Percentiles rank a stretch among this genome's conserved stretches.
Conservation (phyloP, 1,140 invertebrate genomes). For the Eriosoma lanigerum region DNA sequence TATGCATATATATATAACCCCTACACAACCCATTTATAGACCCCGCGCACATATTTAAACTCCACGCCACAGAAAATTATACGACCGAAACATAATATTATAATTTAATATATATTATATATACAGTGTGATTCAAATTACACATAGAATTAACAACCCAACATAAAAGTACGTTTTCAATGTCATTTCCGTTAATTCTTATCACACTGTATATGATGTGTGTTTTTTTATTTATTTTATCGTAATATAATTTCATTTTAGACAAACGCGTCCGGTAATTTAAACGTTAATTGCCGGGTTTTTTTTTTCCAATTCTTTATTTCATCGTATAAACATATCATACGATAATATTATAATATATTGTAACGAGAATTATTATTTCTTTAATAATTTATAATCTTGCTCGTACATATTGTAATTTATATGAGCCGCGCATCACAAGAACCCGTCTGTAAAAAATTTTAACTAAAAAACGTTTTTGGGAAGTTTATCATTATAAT, state of each 20-base stretch:
- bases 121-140: too few species aligned
- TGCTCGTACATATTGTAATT: background rate
- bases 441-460: constrained; percentile 11
- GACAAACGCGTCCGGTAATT: constrained; percentile 45
- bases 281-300: constrained; percentile 42
- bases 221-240: too few species aligned
- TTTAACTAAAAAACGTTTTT: background rate
- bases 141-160: too few species aligned
- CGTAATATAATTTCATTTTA: constrained; percentile 12
- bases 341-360: background rate
- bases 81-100: constrained; percentile 16
- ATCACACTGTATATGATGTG: too few species aligned
- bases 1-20: too few species aligned
- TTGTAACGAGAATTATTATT: constrained; percentile 7
- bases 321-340: too few species aligned
- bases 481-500: constrained; percentile 13
- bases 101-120: too few species aligned
- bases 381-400: constrained; percentile 19
- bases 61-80: constrained; percentile 21
- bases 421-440: too few species aligned
- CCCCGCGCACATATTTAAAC: background rate
- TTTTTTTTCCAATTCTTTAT: too few species aligned
- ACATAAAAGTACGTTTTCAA: too few species aligned
- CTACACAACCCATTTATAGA: background rate
- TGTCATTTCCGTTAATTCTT: too few species aligned